A percentile compares a stretch with the other conserved stretches of the same genome.
Evolutionary conservation across 2,888 invertebrate species (phyloP).

Genomic region (Drosophila dives): DNA sequence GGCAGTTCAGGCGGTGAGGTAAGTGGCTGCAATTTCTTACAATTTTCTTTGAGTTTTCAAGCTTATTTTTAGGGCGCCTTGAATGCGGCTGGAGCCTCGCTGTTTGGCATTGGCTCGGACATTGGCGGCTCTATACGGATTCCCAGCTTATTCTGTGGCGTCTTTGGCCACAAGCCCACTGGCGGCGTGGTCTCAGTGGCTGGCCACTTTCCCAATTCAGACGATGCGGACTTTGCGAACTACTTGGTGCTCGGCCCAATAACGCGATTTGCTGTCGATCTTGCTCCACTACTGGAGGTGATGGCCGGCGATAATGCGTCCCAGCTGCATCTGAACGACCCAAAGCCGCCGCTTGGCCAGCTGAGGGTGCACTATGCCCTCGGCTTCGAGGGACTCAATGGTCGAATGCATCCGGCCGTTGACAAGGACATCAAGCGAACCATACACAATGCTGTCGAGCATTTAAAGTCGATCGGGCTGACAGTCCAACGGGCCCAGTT

Average conservation of each 20-base stretch:
- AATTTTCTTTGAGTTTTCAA: neutral
- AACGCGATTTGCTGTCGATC: slow-evolving; percentile 91
- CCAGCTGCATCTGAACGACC: slow-evolving; percentile 86
- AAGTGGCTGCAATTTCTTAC: slow-evolving; percentile 4
- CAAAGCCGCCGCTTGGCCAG: slow-evolving; percentile 86
- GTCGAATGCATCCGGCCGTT: slow-evolving; percentile 61
- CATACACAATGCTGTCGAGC: slow-evolving; percentile 69
- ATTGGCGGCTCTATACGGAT: slow-evolving; percentile 94
- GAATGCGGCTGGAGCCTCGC: slow-evolving; percentile 90
- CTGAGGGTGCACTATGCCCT: slow-evolving; percentile 84
- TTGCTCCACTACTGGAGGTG: slow-evolving; percentile 88
- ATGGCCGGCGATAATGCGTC: slow-evolving; percentile 86
- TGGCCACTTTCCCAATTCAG: slow-evolving; percentile 87
- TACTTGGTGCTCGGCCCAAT: slow-evolving; percentile 90
- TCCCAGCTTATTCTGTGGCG: slow-evolving; percentile 93
- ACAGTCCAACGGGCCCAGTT: slow-evolving; percentile 45
- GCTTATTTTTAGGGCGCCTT: slow-evolving; percentile 87
- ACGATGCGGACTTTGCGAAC: slow-evolving; percentile 85
- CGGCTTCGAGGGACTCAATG: slow-evolving; percentile 67
- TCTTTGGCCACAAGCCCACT: slow-evolving; percentile 95
- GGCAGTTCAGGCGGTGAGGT: slow-evolving; percentile 97
- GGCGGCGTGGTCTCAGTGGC: slow-evolving; percentile 87
- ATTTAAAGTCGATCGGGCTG: slow-evolving; percentile 65
- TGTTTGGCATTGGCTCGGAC: slow-evolving; percentile 93
- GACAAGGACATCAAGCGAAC: slow-evolving; percentile 61